These are phyloP conservation scores for Lucilia sericata DNA, from an alignment of 1,140 invertebrate species.

Conservation along the genomic window DNA sequence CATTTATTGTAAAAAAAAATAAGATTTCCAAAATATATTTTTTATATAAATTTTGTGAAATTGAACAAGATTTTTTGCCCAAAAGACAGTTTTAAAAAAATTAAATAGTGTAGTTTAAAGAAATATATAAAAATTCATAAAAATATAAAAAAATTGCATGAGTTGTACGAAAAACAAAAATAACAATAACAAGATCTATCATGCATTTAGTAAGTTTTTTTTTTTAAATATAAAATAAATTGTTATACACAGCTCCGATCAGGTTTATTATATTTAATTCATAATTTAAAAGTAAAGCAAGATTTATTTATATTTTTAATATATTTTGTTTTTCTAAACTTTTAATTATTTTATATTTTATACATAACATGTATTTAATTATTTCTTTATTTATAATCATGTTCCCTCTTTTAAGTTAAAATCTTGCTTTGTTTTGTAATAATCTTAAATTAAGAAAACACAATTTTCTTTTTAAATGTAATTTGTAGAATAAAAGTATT, in stretches of 20 bases:
- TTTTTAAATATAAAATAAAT: background rate
- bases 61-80: background rate
- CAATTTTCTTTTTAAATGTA: background rate
- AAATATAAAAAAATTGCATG: background rate
- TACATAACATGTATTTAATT: background rate
- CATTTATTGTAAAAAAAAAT: background rate
- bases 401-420: background rate
- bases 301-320: background rate
- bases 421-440: background rate
- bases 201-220: background rate
- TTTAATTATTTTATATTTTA: background rate
- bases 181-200: background rate
- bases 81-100: constrained; percentile 2
- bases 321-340: background rate
- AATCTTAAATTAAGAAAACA: background rate
- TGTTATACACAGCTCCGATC: background rate
- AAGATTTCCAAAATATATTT: constrained; percentile 4
- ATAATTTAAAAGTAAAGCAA: background rate
- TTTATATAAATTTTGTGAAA: background rate
- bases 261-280: background rate
- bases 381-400: background rate
- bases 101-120: background rate
- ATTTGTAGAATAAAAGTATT: too few relatives aligned
- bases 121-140: background rate
- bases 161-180: too few relatives aligned